phyloP scores from a whole-genome alignment of 1,140 invertebrate genomes.

The Solen grandis region DNA sequence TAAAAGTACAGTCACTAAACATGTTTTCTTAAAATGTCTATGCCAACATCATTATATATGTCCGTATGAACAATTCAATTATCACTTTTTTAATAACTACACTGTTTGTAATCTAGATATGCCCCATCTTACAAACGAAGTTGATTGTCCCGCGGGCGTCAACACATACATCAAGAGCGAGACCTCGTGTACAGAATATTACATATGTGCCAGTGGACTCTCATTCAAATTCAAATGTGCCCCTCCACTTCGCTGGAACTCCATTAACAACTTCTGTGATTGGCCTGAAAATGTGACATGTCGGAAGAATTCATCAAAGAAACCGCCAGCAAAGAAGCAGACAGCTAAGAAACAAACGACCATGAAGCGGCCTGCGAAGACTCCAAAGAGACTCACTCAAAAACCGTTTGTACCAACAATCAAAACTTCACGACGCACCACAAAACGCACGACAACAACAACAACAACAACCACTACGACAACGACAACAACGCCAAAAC shows the following conservation, averaged over 20 bases:
- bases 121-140: constrained; percentile 31
- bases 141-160: constrained; percentile 38
- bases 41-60: too few species aligned
- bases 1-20: too few species aligned
- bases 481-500: constrained; percentile 7
- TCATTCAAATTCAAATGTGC: constrained; percentile 52
- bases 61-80: too few species aligned
- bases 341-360: background rate
- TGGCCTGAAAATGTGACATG: constrained; percentile 48
- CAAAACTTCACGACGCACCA: background rate
- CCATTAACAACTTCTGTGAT: constrained; percentile 49
- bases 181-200: constrained; percentile 28
- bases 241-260: constrained; percentile 34
- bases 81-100: too few species aligned
- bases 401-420: background rate
- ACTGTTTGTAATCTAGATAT: too few species aligned
- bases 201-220: constrained; percentile 41
- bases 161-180: constrained; percentile 35
- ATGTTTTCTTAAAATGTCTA: too few species aligned
- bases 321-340: background rate
- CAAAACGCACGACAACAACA: constrained; percentile 6
- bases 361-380: background rate
- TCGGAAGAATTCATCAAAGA: background rate
- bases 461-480: constrained; percentile 7
- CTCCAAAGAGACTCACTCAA: background rate